Evolutionary conservation across 1,140 invertebrate genomes (phyloP), one percentile per base, ranked within the genome.

Genomic region (Helicoverpa zea): DNA sequence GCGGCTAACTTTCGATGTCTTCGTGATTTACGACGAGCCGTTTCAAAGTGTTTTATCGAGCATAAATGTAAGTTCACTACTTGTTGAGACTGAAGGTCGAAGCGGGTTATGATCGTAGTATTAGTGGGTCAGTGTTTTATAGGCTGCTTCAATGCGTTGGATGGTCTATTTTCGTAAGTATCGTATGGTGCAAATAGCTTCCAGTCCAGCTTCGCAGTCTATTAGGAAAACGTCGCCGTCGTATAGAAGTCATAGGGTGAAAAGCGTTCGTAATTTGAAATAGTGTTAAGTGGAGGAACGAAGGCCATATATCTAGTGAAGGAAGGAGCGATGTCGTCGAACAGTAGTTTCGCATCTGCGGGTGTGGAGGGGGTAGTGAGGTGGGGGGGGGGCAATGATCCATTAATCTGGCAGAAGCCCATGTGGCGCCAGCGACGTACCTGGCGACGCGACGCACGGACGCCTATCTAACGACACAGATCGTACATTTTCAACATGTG

Each of bases 391-490:
- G 94, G 95, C 94, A 96, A 95, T 96, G 95, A 96, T 96, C 95
- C 95, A 96, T 96, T 96, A 96, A 96, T 96, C 95, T 95, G 94
- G 93, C 92, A 90, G 95, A 96, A 96, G 95, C 95, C 95, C 95
- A 95, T 94, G 94, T 94, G 95, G 95, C 95, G 95, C 95, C 95
- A 89, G 83, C 87, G 87, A 91, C 90, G 89, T 94, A 94, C 92
- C 94, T 95, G 92, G 87, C 89, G 88, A 88, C 91, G 92, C 94
- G 92, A 87, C 92, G 90, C 89, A 88, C 90, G 92, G 93, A 92
- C 92, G 93, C 91, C 92, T 92, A 92, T 87, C 89, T 94, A 92
- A 94, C 92, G 92, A 92, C 91, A 89, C 84, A 85, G 84, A 88
- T 88, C 87, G 84, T 90, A 90, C 86, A 86, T 89, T 92, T 89